These are phyloP conservation scores for Xanthia icteritia DNA, from an alignment of 2,888 invertebrate species.

Conservation along the genomic window DNA sequence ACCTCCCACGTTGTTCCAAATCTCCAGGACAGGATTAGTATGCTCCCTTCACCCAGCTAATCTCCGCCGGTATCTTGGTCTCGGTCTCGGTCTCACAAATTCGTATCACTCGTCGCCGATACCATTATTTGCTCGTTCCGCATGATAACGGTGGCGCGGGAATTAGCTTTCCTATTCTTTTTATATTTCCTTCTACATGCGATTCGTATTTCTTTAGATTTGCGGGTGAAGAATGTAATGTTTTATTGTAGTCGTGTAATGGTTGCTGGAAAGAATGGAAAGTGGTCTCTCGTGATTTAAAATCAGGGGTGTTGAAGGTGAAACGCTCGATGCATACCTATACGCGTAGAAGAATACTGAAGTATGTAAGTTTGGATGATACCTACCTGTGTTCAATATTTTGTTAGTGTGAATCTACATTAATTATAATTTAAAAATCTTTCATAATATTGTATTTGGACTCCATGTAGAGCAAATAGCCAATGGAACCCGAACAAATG, in stretches of 20 bases:
- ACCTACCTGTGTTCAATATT: background rate
- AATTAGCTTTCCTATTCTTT: slow-evolving; percentile 49
- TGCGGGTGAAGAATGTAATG: background rate
- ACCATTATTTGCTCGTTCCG: slow-evolving; percentile 60
- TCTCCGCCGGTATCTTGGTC: slow-evolving; percentile 43
- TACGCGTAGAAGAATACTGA: background rate
- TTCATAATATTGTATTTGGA: background rate
- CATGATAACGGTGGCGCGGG: slow-evolving; percentile 44
- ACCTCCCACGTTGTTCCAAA: slow-evolving; percentile 10
- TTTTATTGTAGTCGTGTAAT: background rate
- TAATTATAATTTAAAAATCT: background rate
- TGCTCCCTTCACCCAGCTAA: slow-evolving; percentile 41
- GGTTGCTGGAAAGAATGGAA: background rate
- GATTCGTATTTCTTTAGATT: slow-evolving; percentile 21
- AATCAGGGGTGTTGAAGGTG: background rate
- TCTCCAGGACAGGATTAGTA: slow-evolving; percentile 30
- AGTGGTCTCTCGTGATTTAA: background rate
- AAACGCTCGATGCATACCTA: no score
- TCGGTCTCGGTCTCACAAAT: slow-evolving; percentile 26
- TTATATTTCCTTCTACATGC: slow-evolving; percentile 19
- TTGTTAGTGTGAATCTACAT: background rate
- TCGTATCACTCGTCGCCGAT: slow-evolving; percentile 49
- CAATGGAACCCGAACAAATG: background rate
- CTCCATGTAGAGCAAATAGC: background rate
- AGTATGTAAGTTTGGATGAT: no score